Base-by-base conservation (phyloP, 2,888 invertebrate genomes). In the Sclerodermus sp. region DNA sequence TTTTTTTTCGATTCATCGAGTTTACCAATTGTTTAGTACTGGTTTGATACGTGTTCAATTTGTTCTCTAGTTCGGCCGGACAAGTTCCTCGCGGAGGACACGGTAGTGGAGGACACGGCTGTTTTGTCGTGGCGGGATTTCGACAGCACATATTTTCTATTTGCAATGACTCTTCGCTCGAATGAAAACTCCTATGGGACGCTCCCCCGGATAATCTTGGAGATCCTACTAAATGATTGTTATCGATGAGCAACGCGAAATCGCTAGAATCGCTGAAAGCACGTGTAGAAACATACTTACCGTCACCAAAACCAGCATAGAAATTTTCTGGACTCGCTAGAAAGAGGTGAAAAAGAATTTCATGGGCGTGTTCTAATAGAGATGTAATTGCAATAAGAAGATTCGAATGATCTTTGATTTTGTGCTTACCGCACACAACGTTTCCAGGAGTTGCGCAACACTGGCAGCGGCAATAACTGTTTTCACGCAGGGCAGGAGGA, bases 51-150 rank as follows among this genome's bases (percentile, higher is more conserved):
- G 76, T 73, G 14, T 73, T 64, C 4, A 81, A 55, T n/a, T 79
- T 74, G 42, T 72, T 66, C 47, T 79, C 78, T 34, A 80, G 67
- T 42, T 81, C 80, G 0, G 79, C 79, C 1, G 82, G 81, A 60
- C 82, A 82, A 0, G 68, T 51, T 9, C 74, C 78, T 6, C 63
- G 60, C 5, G 51, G 45, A 4, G 55, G n/a, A n/a, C n/a, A 44
- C 13, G 51, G 45, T 9, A 44, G 49, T 4, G 63, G 47, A 23
- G 59, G 13, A 45, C 38, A 23, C 8, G 23, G 23, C 3, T 3
- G 23, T 3, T 8, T 23, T 8, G n/a, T n/a, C n/a, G n/a, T n/a
- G 8, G 57, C 53, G 3, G 67, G 68, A 58, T 59, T 62, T 39
- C 62, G 57, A 30, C 66, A 69, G 40, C 60, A 66, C 71, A 73